phyloP scores from a whole-genome alignment of 2,797 vertebrate species.

The Clamator glandarius region DNA sequence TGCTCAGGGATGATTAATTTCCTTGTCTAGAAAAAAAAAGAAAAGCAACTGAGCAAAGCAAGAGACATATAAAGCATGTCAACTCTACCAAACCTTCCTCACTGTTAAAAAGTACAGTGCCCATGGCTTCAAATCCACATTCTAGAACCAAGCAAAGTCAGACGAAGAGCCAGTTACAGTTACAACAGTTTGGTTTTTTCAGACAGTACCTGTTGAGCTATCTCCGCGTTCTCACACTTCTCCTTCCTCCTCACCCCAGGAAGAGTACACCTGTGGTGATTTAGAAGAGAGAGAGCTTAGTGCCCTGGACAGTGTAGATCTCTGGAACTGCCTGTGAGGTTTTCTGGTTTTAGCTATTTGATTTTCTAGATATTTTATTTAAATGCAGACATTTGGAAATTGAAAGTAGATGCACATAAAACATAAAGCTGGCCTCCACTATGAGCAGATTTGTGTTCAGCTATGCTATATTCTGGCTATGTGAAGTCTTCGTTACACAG shows the following conservation, averaged over 20 bases:
- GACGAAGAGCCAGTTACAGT: rapidly evolving
- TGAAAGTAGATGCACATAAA: not conserved
- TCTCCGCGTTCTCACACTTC: not conserved
- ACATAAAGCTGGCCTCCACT: not conserved
- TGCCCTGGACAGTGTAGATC: not conserved
- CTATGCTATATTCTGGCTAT: not conserved
- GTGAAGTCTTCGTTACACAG: not conserved
- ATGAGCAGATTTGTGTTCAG: not conserved
- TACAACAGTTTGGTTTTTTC: not conserved
- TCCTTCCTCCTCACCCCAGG: too few species aligned
- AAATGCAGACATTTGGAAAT: not conserved
- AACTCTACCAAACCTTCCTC: not conserved
- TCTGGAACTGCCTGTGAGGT: not conserved
- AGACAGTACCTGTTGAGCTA: not conserved
- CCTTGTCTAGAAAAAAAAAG: not conserved
- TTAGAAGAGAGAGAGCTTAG: not conserved
- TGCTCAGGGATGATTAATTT: not conserved
- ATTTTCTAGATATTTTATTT: not conserved
- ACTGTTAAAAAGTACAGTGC: not conserved
- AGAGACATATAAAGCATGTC: not conserved
- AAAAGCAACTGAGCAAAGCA: not conserved
- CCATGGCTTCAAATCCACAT: not conserved
- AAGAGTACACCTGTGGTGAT: not conserved
- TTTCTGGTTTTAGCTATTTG: not conserved
- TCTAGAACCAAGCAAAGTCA: not conserved